Evolutionary conservation across 30 jellyfish, hydroid and myxozoan species (phyloP).

Genomic region (Catostylus mosaicus): DNA sequence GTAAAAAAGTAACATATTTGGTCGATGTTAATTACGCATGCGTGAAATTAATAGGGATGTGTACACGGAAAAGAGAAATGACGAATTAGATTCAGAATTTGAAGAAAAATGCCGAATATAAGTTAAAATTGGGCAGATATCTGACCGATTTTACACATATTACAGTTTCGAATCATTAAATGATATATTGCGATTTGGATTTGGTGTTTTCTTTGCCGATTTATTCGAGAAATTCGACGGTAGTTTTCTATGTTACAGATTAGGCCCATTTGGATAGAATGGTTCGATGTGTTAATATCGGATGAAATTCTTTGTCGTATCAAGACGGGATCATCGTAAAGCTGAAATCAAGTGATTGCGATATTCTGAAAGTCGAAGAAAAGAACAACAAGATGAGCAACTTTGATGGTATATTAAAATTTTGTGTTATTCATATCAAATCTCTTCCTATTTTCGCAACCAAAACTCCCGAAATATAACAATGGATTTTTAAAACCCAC

Average conservation of each 20-base stretch:
- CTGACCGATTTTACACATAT: too few species aligned
- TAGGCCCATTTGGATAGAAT: neutral
- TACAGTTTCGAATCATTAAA: too few species aligned
- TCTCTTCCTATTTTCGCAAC: too few species aligned
- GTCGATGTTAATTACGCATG: slow-evolving; percentile 17
- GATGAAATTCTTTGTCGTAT: neutral
- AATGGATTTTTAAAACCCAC: too few species aligned
- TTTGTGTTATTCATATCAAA: too few species aligned
- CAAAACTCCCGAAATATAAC: too few species aligned
- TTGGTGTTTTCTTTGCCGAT: neutral
- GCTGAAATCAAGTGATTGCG: neutral
- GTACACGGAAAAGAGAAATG: slow-evolving; percentile 20
- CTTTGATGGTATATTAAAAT: slow-evolving; percentile 2
- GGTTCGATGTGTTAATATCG: neutral
- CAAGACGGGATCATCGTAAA: too few species aligned
- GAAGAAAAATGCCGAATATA: neutral
- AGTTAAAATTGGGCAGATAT: too few species aligned
- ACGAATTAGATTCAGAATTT: neutral
- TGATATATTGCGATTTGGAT: too few species aligned
- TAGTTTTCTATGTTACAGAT: too few species aligned
- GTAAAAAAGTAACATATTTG: too few species aligned
- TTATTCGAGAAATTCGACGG: too few species aligned
- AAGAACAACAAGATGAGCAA: slow-evolving; percentile 5
- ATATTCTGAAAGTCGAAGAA: neutral
- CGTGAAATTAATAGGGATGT: slow-evolving; percentile 2